Base-by-base conservation (phyloP, 2,797 vertebrate genomes). In the Hydrolagus colliei region DNA sequence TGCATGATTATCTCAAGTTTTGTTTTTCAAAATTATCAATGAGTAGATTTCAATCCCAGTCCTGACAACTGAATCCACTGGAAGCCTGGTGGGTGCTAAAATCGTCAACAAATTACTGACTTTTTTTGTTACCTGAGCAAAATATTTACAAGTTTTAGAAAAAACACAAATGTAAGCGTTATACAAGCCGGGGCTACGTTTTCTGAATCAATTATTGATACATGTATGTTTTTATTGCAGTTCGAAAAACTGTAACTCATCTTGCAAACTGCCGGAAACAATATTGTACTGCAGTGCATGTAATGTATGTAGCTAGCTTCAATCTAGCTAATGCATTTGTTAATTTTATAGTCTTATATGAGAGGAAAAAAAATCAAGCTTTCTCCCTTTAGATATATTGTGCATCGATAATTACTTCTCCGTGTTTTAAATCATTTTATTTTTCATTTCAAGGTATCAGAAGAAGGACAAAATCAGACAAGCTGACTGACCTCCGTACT, bases 361-460 rank as follows among this genome's bases (percentile, higher is more conserved):
- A 52, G 41, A 27, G 27, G 27, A 62, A 35, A 18, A 84, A 41
- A 16, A 82, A 67, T 13, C 32, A 1, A 20, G 2, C 27, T 79
- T 7, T 79, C 68, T 82, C 63, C 68, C 16, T 41, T 9, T 32
- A 41, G 1, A 9, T 80, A 9, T 14, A 68, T 35, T 84, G 16
- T 67, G 65, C 14, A 32, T 20, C 52, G 18, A 71, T 27, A 12
- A 41, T 68, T 5, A 84, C 32, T 80, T 65, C 3, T 52, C 2
- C 41, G 6, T 74, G 27, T 84, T 84, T 71, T 80, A 67, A 80
- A 80, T 35, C 14, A 16, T 68, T 82, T 68, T 80, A 9, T 68
- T 82, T 68, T 80, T 84, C 27, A 84, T 84, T 84, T 84, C 71
- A 67, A 84, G 79, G 79, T 71, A 67, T 4, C 20, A 67, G 20